These are phyloP conservation scores for Oryzias melastigma DNA, from an alignment of 2,113 vertebrate species.

Conservation along the genomic window DNA sequence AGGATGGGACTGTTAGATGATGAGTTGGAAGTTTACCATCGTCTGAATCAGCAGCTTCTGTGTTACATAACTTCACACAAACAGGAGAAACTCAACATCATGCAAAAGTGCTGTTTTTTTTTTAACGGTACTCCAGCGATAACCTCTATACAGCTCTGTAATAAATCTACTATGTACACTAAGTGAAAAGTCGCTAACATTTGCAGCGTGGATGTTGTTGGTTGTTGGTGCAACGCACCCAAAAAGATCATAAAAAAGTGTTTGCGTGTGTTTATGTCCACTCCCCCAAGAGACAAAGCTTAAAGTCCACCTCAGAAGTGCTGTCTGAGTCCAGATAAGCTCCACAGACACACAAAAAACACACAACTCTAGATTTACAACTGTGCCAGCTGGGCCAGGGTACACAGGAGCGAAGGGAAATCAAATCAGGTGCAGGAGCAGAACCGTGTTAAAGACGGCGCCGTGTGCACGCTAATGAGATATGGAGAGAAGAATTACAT, in stretches of 20 bases:
- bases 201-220: not conserved
- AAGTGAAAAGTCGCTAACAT: no score
- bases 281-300: not conserved
- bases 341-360: not conserved
- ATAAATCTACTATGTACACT: no score
- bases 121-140: no score
- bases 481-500: slow-evolving; percentile 35
- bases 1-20: no score
- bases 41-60: no score
- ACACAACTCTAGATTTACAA: slow-evolving; percentile 32
- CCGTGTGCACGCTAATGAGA: slow-evolving; percentile 53
- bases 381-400: slow-evolving; percentile 12
- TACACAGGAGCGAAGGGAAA: slow-evolving; percentile 45
- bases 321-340: slow-evolving; percentile 18
- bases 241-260: not conserved
- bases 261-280: not conserved
- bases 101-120: no score
- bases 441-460: slow-evolving; percentile 52
- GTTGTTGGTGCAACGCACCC: not conserved
- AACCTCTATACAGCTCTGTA: no score
- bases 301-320: slow-evolving; percentile 22
- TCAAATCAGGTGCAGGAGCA: slow-evolving; percentile 62
- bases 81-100: no score
- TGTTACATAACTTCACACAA: no score
- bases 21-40: no score